Evolutionary conservation across 2,888 invertebrate species (phyloP).

Genomic region (Germaria angustata): DNA sequence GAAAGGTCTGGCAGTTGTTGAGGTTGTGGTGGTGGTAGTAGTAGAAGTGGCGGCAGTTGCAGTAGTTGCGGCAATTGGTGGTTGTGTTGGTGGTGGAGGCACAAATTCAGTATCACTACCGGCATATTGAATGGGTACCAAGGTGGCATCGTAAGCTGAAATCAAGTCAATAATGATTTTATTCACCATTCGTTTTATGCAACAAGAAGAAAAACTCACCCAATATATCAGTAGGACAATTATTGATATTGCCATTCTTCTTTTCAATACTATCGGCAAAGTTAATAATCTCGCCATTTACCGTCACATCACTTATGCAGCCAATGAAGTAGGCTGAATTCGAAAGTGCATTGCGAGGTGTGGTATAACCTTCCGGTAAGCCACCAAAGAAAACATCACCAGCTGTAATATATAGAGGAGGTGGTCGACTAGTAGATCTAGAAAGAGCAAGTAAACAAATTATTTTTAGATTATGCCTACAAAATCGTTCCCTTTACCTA

Average conservation of each 20-base stretch:
- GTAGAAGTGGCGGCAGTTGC: conserved; percentile 70
- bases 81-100: conserved; percentile 68
- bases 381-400: conserved; percentile 94
- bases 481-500: conserved; percentile 80
- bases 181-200: too few relatives aligned
- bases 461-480: not conserved
- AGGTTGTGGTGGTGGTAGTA: conserved; percentile 72
- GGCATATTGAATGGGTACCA: conserved; percentile 75
- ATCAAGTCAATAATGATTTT: too few relatives aligned
- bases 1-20: conserved; percentile 64
- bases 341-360: conserved; percentile 82
- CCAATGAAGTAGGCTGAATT: conserved; percentile 87
- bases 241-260: conserved; percentile 83
- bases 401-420: conserved; percentile 83
- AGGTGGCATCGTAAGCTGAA: conserved; percentile 75
- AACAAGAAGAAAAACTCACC: conserved; percentile 66
- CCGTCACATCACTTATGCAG: conserved; percentile 95
- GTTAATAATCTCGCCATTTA: conserved; percentile 90
- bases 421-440: conserved; percentile 82
- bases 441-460: not conserved
- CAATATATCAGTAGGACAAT: conserved; percentile 81
- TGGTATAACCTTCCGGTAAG: conserved; percentile 83
- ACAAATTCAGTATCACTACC: conserved; percentile 71
- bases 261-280: conserved; percentile 86
- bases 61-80: conserved; percentile 71